Evolutionary conservation across 2,113 vertebrate genomes (phyloP).

Genomic region (Hemichromis elongatus): DNA sequence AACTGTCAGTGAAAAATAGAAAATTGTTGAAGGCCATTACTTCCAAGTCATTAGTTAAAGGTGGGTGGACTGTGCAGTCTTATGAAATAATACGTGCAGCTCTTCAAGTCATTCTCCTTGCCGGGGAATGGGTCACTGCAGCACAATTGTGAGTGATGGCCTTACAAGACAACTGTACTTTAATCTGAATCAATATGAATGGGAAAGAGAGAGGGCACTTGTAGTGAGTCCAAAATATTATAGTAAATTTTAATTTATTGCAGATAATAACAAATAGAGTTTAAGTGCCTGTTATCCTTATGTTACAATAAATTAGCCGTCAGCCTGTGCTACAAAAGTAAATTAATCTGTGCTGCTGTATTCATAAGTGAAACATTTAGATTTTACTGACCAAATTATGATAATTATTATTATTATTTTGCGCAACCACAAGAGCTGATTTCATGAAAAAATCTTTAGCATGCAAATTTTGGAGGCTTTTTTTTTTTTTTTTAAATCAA

Average conservation of each 20-base stretch:
- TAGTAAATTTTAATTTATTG: neutral
- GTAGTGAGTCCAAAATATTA: neutral
- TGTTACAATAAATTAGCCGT: neutral
- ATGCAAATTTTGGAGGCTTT: neutral
- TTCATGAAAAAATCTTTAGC: neutral
- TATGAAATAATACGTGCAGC: constrained; percentile 54
- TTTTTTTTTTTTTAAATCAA: neutral
- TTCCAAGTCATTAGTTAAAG: constrained; percentile 61
- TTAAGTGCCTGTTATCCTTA: neutral
- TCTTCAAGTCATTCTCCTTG: constrained; percentile 49
- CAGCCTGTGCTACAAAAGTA: neutral
- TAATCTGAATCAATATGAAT: constrained; percentile 23
- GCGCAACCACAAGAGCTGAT: neutral
- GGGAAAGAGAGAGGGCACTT: neutral
- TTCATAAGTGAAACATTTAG: neutral
- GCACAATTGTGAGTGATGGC: constrained; percentile 25
- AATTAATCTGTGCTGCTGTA: neutral
- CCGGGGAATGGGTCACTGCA: constrained; percentile 39
- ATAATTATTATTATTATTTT: neutral
- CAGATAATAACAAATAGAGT: neutral
- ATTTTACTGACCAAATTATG: neutral
- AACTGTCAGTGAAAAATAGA: constrained; percentile 58
- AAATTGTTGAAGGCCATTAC: constrained; percentile 62
- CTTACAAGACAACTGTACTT: neutral
- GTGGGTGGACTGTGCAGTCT: constrained; percentile 55